phyloP scores from a whole-genome alignment of 2,888 invertebrate genomes.

The Apamea epomidion region DNA sequence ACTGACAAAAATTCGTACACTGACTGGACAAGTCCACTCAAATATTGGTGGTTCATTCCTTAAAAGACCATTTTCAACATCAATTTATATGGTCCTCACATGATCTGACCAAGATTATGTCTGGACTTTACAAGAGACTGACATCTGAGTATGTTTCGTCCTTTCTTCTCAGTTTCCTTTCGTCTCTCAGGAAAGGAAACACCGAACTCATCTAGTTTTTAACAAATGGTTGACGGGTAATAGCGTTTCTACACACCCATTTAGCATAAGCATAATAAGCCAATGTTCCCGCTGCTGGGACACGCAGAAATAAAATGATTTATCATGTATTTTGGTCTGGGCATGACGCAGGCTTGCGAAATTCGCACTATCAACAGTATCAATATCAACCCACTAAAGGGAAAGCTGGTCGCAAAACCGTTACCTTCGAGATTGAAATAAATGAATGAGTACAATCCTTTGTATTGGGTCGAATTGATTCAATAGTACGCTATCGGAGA shows the following conservation, averaged over 20 bases:
- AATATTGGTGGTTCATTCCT: not conserved
- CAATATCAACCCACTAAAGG: constrained; percentile 49
- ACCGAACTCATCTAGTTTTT: not conserved
- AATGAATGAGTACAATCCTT: constrained; percentile 34
- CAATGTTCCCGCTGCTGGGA: too few relatives aligned
- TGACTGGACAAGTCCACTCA: too few relatives aligned
- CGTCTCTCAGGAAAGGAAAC: too few relatives aligned
- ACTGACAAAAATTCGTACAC: not conserved
- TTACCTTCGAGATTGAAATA: constrained; percentile 48
- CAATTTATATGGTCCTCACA: not conserved
- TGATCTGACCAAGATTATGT: not conserved
- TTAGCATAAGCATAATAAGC: not conserved
- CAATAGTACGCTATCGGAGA: constrained; percentile 21
- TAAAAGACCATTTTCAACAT: not conserved
- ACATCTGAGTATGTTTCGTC: not conserved
- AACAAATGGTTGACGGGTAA: not conserved
- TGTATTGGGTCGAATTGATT: constrained; percentile 29
- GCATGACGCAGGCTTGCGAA: constrained; percentile 39
- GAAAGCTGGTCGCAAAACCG: constrained; percentile 60
- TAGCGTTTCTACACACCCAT: not conserved
- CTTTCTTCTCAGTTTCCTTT: not conserved
- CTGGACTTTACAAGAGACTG: not conserved
- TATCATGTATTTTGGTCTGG: not conserved
- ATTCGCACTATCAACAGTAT: constrained; percentile 37
- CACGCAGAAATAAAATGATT: too few relatives aligned